Evolutionary conservation across 2,888 invertebrate species (phyloP).

Genomic region (Yponomeuta cagnagella): DNA sequence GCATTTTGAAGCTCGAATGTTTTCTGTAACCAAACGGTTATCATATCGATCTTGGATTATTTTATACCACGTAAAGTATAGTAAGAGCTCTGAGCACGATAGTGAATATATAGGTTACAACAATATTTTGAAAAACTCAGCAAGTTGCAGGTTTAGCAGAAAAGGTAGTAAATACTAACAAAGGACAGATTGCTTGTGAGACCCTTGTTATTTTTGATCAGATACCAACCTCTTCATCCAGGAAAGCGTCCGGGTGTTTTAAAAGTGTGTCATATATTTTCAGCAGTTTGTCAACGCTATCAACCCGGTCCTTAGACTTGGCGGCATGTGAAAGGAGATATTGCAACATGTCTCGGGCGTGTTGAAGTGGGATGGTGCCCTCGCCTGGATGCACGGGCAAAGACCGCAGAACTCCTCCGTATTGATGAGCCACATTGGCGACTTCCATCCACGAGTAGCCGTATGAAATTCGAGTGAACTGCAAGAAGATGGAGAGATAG

Average conservation of each 20-base stretch:
- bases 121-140: too few species aligned
- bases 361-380: slow-evolving; percentile 76
- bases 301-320: slow-evolving; percentile 48
- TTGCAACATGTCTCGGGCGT: slow-evolving; percentile 74
- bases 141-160: too few species aligned
- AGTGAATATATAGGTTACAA: too few species aligned
- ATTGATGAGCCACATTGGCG: slow-evolving; percentile 71
- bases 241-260: slow-evolving; percentile 77
- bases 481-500: slow-evolving; percentile 18
- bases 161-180: too few species aligned
- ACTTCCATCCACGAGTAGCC: slow-evolving; percentile 79
- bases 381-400: slow-evolving; percentile 78
- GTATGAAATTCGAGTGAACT: slow-evolving; percentile 66
- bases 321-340: slow-evolving; percentile 63
- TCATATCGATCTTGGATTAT: neutral
- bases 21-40: slow-evolving; percentile 40
- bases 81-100: too few species aligned
- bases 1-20: slow-evolving; percentile 62
- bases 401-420: slow-evolving; percentile 71
- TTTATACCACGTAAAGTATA: too few species aligned
- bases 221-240: slow-evolving; percentile 80
- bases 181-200: too few species aligned
- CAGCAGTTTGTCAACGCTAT: slow-evolving; percentile 80
- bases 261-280: slow-evolving; percentile 65
- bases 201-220: too few species aligned